These are phyloP conservation scores for Eptatretus burgeri DNA, from an alignment of 2,113 vertebrate genomes.

Conservation along the genomic window DNA sequence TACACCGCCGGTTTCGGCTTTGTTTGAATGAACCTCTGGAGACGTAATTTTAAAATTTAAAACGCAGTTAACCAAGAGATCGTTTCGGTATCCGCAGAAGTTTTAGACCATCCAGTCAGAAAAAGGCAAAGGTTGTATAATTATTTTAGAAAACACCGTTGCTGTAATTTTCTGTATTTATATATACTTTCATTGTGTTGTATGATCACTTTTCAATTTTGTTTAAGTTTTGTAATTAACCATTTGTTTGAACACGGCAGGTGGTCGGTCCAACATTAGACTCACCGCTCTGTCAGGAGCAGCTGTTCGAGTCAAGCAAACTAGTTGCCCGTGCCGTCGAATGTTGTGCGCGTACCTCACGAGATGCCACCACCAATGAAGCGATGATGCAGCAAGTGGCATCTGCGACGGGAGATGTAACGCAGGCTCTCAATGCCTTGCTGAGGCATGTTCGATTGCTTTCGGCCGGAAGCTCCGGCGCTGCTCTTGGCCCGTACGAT, in stretches of 20 bases:
- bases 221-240: too few relatives aligned
- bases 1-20: too few relatives aligned
- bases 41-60: too few relatives aligned
- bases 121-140: too few relatives aligned
- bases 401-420: slow-evolving; percentile 49
- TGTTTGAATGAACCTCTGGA: too few relatives aligned
- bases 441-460: slow-evolving; percentile 81
- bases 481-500: slow-evolving; percentile 59
- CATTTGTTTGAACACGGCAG: slow-evolving; percentile 16
- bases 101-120: too few relatives aligned
- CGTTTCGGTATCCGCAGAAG: too few relatives aligned
- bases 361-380: slow-evolving; percentile 45
- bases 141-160: too few relatives aligned
- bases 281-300: slow-evolving; percentile 77
- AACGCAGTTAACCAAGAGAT: too few relatives aligned
- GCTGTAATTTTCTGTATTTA: too few relatives aligned
- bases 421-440: slow-evolving; percentile 68
- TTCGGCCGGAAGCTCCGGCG: slow-evolving; percentile 25
- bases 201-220: too few relatives aligned
- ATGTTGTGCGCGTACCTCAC: slow-evolving; percentile 62
- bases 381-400: slow-evolving; percentile 73
- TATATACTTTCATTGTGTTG: too few relatives aligned
- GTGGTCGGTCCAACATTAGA: slow-evolving; percentile 88
- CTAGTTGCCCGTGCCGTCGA: slow-evolving; percentile 81
- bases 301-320: slow-evolving; percentile 64